Evolutionary conservation across 2,113 vertebrate species (phyloP).

Genomic region (Prochilodus magdalenae): DNA sequence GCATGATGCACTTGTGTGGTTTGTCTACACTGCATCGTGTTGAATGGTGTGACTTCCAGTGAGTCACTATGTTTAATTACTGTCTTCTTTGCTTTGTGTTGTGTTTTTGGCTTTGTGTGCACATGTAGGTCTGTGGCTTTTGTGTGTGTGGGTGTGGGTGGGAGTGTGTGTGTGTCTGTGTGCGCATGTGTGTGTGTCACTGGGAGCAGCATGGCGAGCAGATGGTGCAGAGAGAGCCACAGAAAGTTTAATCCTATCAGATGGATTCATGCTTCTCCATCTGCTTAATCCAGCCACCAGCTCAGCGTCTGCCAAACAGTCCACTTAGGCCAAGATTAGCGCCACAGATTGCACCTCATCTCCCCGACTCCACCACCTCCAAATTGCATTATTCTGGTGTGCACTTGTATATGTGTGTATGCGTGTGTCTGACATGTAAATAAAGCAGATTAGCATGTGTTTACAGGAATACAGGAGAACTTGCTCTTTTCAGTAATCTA

Average conservation of each 20-base stretch:
- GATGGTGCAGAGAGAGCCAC: conserved; percentile 84
- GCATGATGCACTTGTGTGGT: neutral
- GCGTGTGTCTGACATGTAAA: conserved; percentile 36
- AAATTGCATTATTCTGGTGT: conserved; percentile 67
- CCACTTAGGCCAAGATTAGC: conserved; percentile 82
- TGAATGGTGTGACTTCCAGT: conserved; percentile 52
- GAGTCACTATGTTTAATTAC: conserved; percentile 4
- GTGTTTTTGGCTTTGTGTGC: conserved; percentile 24
- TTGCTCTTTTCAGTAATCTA: conserved; percentile 37
- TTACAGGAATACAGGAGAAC: conserved; percentile 24
- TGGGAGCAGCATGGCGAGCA: conserved; percentile 72
- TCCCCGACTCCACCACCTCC: conserved; percentile 62
- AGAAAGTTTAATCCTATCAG: conserved; percentile 92
- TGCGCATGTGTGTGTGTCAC: conserved; percentile 33
- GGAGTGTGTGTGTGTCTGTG: too few relatives aligned
- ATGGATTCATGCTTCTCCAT: conserved; percentile 87
- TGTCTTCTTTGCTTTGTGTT: conserved; percentile 11
- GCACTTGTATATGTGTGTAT: neutral
- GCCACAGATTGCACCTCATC: conserved; percentile 79
- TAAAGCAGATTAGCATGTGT: conserved; percentile 42
- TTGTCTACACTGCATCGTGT: neutral
- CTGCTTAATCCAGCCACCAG: conserved; percentile 86
- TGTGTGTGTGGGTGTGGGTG: too few relatives aligned
- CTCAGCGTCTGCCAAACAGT: conserved; percentile 84
- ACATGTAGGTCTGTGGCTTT: conserved; percentile 51